phyloP scores from a whole-genome alignment of 2,888 invertebrate species.

The Dysmachus trigonus region DNA sequence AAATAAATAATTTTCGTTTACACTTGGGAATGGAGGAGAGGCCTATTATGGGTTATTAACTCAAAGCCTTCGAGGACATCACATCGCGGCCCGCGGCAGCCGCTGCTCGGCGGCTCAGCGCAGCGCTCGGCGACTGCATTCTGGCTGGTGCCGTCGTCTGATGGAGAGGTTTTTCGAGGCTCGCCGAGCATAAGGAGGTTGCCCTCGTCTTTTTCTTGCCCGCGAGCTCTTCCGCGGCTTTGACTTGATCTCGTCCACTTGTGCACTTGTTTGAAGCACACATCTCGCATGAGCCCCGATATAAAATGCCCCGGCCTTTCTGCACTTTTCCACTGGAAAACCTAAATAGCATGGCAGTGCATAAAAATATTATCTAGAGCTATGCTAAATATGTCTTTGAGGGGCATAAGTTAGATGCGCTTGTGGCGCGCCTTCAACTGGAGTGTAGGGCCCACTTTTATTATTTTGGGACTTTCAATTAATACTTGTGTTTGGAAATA shows the following conservation, averaged over 20 bases:
- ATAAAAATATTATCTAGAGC: slow-evolving; percentile 48
- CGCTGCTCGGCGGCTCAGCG: background rate
- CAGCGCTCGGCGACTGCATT: background rate
- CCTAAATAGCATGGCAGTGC: slow-evolving; percentile 31
- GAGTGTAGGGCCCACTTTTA: background rate
- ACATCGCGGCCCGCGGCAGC: slow-evolving; percentile 7
- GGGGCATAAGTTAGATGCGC: slow-evolving; percentile 33
- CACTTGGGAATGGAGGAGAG: slow-evolving; percentile 43
- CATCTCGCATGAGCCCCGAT: background rate
- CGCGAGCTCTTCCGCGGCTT: slow-evolving; percentile 16
- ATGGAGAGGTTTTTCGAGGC: background rate
- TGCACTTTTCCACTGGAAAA: background rate
- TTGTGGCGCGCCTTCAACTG: background rate
- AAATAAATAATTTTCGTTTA: slow-evolving; percentile 42
- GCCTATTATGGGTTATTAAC: slow-evolving; percentile 43
- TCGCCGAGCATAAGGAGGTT: background rate
- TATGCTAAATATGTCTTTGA: slow-evolving; percentile 46
- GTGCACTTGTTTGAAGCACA: slow-evolving; percentile 25
- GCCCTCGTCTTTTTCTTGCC: background rate
- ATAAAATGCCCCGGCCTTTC: slow-evolving; percentile 1
- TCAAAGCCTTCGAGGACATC: slow-evolving; percentile 36
- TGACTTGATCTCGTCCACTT: slow-evolving; percentile 37
- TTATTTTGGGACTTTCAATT: slow-evolving; percentile 13
- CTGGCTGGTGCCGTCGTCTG: background rate
- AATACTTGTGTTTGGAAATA: slow-evolving; percentile 12